Evolutionary conservation across 2,888 invertebrate species (phyloP), one percentile per base, ranked within the genome.

Genomic region (Mythimna albipuncta): DNA sequence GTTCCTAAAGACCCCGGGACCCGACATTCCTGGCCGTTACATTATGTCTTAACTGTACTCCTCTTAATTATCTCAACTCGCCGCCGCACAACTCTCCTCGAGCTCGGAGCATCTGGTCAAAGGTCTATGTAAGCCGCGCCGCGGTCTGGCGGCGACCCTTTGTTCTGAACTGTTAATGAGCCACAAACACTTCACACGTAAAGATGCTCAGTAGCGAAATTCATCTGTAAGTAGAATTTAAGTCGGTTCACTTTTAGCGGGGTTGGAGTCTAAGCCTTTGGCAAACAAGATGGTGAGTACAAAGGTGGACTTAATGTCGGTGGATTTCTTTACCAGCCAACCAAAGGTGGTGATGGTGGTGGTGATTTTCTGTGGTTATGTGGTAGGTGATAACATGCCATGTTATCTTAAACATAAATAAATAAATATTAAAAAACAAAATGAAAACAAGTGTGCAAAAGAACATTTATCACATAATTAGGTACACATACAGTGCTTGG

Each of bases 141-240:
- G 76, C 47, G 66, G 70, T 65, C 5, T 7, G 21, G 50, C 50
- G 11, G 21, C 11, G 21, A 9, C 54, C 54, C 59, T 78, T 82
- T 70, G 81, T 66, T 59, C 21, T 79, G 2, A 61, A 70, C 64
- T 69, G 54, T 65, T 81, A 81, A 81, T 81, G 82, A 81, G 67
- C 61, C 78, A 59, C 80, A 67, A 69, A 64, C 69, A 72, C 59
- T 61, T 47, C 11, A 38, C 41, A 52, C 32, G 26, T 68, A 62
- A 44, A 58, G 44, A 16, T 19, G 55, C 54, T 65, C 38, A 54
- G 52, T 41, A 58, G 26, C 35, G 26, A 73, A 73, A 67, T 68
- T 73, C 11, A 44, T 64, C 58, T 64, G 55, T 38, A 26, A 61
- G 38, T 59, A 64, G 16, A 26, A 58, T 61, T 54, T 50, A 68